phyloP scores from a whole-genome alignment of 2,888 invertebrate species.

The Cerastis leucographa region DNA sequence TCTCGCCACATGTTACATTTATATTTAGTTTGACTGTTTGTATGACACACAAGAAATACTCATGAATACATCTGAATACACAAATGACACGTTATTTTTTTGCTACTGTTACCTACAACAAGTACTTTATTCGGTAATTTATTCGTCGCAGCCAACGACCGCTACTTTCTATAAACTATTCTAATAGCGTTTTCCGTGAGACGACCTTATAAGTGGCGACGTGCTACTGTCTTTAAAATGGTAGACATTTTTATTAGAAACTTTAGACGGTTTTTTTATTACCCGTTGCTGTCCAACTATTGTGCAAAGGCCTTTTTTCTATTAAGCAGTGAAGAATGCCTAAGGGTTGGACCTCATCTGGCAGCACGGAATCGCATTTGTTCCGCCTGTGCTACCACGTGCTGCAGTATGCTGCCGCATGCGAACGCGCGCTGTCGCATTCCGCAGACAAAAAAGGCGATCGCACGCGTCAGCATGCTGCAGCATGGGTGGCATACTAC shows the following conservation, averaged over 20 bases:
- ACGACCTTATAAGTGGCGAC: constrained; percentile 22
- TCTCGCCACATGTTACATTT: neutral
- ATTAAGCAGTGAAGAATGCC: too few species aligned
- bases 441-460: too few species aligned
- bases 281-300: neutral
- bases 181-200: constrained; percentile 28
- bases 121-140: constrained; percentile 50
- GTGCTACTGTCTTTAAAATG: constrained; percentile 6
- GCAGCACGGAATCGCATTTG: too few species aligned
- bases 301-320: too few species aligned
- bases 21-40: neutral
- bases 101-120: constrained; percentile 26
- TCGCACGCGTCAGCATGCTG: too few species aligned
- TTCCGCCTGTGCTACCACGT: too few species aligned
- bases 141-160: constrained; percentile 48
- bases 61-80: constrained; percentile 1
- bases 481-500: too few species aligned
- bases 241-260: neutral
- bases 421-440: too few species aligned
- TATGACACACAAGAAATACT: neutral
- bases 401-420: too few species aligned
- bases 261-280: neutral
- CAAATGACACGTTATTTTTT: constrained; percentile 10
- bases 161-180: constrained; percentile 50
- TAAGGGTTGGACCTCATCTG: too few species aligned